phyloP scores from a whole-genome alignment of 1,140 invertebrate species.

The Sarcophaga bullata region DNA sequence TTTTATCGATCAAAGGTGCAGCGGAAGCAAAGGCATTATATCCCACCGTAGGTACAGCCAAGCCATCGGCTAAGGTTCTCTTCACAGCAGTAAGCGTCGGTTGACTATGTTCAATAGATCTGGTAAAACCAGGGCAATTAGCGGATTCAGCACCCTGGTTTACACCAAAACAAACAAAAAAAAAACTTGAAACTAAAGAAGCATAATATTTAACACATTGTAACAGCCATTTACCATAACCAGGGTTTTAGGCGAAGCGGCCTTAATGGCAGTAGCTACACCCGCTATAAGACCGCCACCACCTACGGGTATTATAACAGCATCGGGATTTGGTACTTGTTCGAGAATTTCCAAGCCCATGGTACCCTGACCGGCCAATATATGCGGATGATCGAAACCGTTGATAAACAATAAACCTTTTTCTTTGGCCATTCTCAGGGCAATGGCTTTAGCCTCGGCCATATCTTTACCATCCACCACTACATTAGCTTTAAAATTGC shows the following conservation, averaged over 20 bases:
- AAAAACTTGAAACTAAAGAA: not conserved
- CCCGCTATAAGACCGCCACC: conserved; percentile 91
- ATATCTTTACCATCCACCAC: conserved; percentile 88
- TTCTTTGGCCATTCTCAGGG: conserved; percentile 79
- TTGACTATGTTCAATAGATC: conserved; percentile 76
- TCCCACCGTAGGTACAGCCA: conserved; percentile 90
- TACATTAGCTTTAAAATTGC: conserved; percentile 85
- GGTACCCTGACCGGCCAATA: conserved; percentile 93
- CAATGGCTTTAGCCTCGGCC: conserved; percentile 83
- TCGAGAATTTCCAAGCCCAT: conserved; percentile 91
- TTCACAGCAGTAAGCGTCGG: conserved; percentile 76
- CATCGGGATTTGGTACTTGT: conserved; percentile 80
- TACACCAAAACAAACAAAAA: not conserved
- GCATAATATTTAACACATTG: not conserved
- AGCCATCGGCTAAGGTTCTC: conserved; percentile 88
- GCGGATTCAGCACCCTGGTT: conserved; percentile 90
- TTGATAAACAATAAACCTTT: conserved; percentile 77
- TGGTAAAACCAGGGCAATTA: conserved; percentile 84
- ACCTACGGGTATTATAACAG: conserved; percentile 85
- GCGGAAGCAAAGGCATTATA: conserved; percentile 88
- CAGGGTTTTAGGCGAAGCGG: conserved; percentile 80
- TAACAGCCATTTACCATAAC: conserved; percentile 71
- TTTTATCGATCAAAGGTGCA: conserved; percentile 80
- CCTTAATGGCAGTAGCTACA: conserved; percentile 86
- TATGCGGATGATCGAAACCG: conserved; percentile 92